Base-by-base conservation (phyloP, 2,113 vertebrate species). In the Callaeas wilsoni region DNA sequence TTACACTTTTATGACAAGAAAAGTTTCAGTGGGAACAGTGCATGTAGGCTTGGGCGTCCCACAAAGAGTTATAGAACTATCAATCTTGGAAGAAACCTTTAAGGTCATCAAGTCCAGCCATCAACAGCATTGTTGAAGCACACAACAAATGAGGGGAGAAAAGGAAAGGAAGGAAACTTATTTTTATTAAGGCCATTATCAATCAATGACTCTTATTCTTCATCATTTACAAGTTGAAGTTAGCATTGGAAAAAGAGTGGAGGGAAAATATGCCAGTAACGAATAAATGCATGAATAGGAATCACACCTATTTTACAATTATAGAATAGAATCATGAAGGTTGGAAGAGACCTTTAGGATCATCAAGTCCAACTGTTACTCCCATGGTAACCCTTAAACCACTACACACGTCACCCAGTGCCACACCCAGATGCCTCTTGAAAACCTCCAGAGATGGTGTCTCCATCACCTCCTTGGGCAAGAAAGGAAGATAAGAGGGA, bases 31-130 rank as follows among this genome's bases (percentile, higher is more conserved):
- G 0, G 29, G 57, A 79, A 4, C 20, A 29, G 4, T 3, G 2
- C 33, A 13, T 1, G 3, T 14, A 18, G 52, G 8, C 37, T 62
- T 47, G 47, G n/a, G 7, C 41, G 49, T 39, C 37, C 52, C 52
- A 10, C n/a, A 8, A 1, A 41, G n/a, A 56, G 22, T 25, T 1
- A 0, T 13, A 25, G n/a, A 47, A 57, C 32, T 22, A 13, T 49
- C 42, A 30, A 0, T 13, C 50, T 56, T 47, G 10, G 60, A 56
- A 47, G 42, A n/a, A 19, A n/a, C 44, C 30, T 25, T 41, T 47
- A 56, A 29, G 23, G 15, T 55, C n/a, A 47, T 55, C 18, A 55
- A 55, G 17, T 64, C 29, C 29, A 27, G 29, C 14, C n/a, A 44
- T 23, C 11, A 63, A 55, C 23, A 73, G 6, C 5, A 16, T 17